Percentiles rank a stretch among this genome's conserved stretches.
These are phyloP conservation scores for Abrostola triplasia DNA, from an alignment of 2,888 invertebrate species.

Conservation along the genomic window DNA sequence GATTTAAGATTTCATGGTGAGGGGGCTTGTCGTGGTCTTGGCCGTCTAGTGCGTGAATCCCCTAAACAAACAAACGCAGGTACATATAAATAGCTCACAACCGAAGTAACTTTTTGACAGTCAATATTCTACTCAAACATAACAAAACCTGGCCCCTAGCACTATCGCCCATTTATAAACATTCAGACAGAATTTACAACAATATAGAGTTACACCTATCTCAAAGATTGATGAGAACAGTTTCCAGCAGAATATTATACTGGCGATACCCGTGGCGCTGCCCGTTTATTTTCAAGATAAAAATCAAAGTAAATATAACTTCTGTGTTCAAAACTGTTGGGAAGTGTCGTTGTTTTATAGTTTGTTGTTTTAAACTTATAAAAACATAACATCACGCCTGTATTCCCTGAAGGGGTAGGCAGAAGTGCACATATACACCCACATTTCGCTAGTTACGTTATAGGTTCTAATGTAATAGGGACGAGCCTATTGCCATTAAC, in stretches of 20 bases:
- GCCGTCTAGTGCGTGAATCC: too few species aligned
- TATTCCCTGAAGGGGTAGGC: neutral
- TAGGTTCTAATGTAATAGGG: neutral
- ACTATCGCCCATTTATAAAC: neutral
- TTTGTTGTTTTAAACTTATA: neutral
- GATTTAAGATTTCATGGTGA: too few species aligned
- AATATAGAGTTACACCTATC: neutral
- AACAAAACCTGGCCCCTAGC: neutral
- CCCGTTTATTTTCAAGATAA: neutral
- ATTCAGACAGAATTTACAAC: neutral
- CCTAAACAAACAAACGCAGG: neutral
- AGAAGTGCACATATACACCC: too few species aligned
- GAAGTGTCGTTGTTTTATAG: neutral
- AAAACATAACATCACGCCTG: neutral
- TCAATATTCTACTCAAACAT: neutral
- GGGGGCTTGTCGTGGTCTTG: too few species aligned
- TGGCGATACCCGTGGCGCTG: neutral
- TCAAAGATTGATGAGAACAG: conserved; percentile 1
- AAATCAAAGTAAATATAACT: neutral
- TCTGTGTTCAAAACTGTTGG: neutral
- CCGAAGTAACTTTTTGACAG: neutral
- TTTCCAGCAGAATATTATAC: neutral
- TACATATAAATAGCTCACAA: neutral
- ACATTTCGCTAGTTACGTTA: too few species aligned
- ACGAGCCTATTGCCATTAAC: too few species aligned